Evolutionary conservation across 2,888 invertebrate genomes (phyloP).

Genomic region (Phalangium opilio): DNA sequence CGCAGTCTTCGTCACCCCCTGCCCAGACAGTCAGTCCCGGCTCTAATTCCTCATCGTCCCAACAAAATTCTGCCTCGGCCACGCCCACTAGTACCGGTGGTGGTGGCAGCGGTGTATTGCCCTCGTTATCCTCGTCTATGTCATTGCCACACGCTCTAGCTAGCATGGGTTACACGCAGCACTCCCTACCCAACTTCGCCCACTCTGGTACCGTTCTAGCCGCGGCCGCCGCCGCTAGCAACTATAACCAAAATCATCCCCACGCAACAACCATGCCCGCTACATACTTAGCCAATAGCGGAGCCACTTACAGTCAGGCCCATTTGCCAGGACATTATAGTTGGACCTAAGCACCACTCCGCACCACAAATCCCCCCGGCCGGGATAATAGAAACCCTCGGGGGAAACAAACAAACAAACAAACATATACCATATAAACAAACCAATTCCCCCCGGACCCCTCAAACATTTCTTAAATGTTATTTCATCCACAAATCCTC

Average conservation of each 20-base stretch:
- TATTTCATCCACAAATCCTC: too few species aligned
- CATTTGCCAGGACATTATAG: conserved; percentile 19
- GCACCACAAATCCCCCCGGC: too few species aligned
- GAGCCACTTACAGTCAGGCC: conserved; percentile 17
- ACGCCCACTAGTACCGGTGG: conserved; percentile 8
- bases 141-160: conserved; percentile 12
- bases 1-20: conserved; percentile 12
- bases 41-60: conserved; percentile 12
- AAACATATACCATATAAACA: too few species aligned
- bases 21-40: conserved; percentile 13
- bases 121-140: conserved; percentile 7
- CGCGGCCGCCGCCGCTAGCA: conserved; percentile 6
- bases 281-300: conserved; percentile 17
- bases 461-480: too few species aligned
- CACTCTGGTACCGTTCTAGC: conserved; percentile 14
- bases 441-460: too few species aligned
- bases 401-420: too few species aligned
- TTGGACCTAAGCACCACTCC: conserved; percentile 16
- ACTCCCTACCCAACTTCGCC: conserved; percentile 19
- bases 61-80: too few species aligned
- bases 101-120: conserved; percentile 8
- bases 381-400: too few species aligned
- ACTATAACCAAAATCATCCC: conserved; percentile 18
- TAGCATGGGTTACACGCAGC: conserved; percentile 19
- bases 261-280: conserved; percentile 14